Base-by-base conservation (phyloP, 2,113 vertebrate species). In the Caranx ignobilis region DNA sequence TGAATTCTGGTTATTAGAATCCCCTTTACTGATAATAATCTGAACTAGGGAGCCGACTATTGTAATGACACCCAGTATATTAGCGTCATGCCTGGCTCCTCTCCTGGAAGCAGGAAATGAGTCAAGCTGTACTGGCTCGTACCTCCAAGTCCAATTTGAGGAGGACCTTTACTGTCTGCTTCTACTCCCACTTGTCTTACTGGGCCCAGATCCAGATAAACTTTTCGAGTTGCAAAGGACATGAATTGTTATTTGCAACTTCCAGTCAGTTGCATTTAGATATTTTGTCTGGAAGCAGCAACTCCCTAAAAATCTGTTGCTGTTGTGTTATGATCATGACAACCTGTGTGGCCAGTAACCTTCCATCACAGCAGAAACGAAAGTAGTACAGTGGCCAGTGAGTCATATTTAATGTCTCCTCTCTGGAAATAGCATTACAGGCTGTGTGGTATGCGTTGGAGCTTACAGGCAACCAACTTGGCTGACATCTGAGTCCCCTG, bases 41-140 rank as follows among this genome's bases (percentile, higher is more conserved):
- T 65, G 15, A 68, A 61, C 19, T 39, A 32, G 2, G 16, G 15
- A 50, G 12, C 7, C 0, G 15, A 52, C 2, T 4, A 3, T 62
- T 56, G 9, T 19, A 9, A 18, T 41, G n/a, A 11, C 45, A 37
- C 43, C n/a, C n/a, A 50, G 45, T 16, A 6, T 68, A 39, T 26
- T 39, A 4, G 50, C 0, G 16, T 57, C 10, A 57, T 39, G 19
- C 4, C 3, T 1, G 18, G 4, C 6, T 19, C 12, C 35, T 64
- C n/a, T 47, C 11, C 59, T 79, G 73, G 43, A 19, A 41, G 45
- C n/a, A 59, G 75, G 62, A 83, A 69, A 55, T 87, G 85, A 91
- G 50, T 88, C 85, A 85, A 18, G 10, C 5, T 0, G 3, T 57
- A 13, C 3, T 41, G 18, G 2, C 31, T 67, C 12, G 35, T 56